phyloP scores from a whole-genome alignment of 2,113 vertebrate species.

The Geococcyx californianus region DNA sequence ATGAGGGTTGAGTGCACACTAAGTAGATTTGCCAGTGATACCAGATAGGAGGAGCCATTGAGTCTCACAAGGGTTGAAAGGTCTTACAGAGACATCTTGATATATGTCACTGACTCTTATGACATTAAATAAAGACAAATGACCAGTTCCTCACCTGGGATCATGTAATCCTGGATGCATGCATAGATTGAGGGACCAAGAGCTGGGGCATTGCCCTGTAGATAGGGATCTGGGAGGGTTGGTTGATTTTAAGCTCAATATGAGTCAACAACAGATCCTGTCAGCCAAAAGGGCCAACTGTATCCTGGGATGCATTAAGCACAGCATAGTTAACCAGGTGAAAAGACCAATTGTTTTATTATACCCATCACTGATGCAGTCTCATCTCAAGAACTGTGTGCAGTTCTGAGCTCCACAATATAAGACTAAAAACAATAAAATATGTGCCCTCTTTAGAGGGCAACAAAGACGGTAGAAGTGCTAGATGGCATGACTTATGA shows the following conservation, averaged over 20 bases:
- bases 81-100: background rate
- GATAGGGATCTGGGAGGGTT: background rate
- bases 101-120: background rate
- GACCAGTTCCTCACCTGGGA: background rate
- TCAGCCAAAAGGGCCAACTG: too few relatives aligned
- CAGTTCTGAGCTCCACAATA: background rate
- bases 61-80: background rate
- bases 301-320: too few relatives aligned
- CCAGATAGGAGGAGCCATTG: background rate
- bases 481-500: background rate
- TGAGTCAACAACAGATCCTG: background rate
- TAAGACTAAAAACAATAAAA: background rate
- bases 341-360: too few relatives aligned
- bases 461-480: background rate
- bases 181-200: accelerated
- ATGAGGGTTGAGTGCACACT: accelerated
- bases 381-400: background rate
- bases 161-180: background rate
- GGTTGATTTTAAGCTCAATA: background rate
- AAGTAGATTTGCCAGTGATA: background rate
- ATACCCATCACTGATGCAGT: background rate
- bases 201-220: background rate
- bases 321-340: too few relatives aligned
- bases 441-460: background rate
- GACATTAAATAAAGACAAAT: background rate